Percentiles rank a stretch among this genome's conserved stretches.
Evolutionary conservation across 2,113 vertebrate genomes (phyloP).

Genomic region (Poecile atricapillus): DNA sequence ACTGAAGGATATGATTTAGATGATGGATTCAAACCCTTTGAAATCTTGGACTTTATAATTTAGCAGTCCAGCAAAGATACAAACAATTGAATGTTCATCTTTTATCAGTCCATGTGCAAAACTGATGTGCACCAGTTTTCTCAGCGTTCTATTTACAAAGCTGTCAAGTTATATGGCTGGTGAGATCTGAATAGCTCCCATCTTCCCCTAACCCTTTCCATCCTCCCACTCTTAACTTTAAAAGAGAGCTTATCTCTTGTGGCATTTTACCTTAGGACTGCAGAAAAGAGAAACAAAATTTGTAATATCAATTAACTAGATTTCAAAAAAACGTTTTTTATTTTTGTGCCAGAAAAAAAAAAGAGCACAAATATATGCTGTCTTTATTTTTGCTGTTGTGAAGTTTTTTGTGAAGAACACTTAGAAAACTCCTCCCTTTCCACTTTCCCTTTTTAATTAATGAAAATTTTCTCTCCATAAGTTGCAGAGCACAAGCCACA

Average conservation of each 20-base stretch:
- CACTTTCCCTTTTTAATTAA: neutral
- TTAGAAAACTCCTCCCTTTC: neutral
- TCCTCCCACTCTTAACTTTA: neutral
- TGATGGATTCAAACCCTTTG: neutral
- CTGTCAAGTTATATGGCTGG: neutral
- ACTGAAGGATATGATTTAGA: slow-evolving; percentile 10
- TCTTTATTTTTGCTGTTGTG: neutral
- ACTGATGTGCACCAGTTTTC: neutral
- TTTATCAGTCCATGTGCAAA: neutral
- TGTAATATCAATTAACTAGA: neutral
- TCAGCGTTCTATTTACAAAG: neutral
- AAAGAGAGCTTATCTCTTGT: neutral
- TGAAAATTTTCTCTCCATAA: neutral
- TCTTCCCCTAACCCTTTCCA: neutral
- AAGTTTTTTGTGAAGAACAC: neutral
- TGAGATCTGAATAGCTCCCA: neutral
- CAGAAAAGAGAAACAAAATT: neutral
- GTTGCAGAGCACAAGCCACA: neutral
- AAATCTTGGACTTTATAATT: slow-evolving; percentile 4
- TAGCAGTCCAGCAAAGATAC: neutral
- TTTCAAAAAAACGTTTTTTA: rapidly evolving
- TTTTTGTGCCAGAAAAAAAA: neutral
- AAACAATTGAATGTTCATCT: neutral
- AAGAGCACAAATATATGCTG: neutral
- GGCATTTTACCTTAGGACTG: neutral